phyloP scores from a whole-genome alignment of 2,888 invertebrate genomes.

The Agrotis exclamationis region DNA sequence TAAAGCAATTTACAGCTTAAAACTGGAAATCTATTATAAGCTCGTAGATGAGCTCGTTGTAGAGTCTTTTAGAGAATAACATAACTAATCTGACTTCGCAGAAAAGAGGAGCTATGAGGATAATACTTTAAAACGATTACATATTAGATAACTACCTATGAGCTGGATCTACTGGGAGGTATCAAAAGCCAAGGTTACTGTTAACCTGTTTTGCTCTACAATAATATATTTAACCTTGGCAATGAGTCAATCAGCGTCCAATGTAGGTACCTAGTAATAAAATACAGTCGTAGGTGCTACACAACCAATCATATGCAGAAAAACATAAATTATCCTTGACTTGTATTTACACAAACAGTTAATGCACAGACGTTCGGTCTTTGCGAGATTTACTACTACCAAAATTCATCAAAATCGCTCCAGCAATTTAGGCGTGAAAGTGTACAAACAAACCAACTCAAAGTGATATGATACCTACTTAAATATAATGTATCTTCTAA shows the following conservation, averaged over 20 bases:
- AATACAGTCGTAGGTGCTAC: not conserved
- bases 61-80: too few relatives aligned
- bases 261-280: not conserved
- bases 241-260: slow-evolving; percentile 15
- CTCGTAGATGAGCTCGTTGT: too few relatives aligned
- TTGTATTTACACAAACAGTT: slow-evolving; percentile 5
- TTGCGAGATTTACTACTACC: too few relatives aligned
- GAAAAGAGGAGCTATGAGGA: not conserved
- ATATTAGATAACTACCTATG: slow-evolving; percentile 2
- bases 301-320: slow-evolving; percentile 4
- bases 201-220: slow-evolving; percentile 27
- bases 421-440: too few relatives aligned
- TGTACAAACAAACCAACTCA: too few relatives aligned
- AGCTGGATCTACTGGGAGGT: not conserved
- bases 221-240: slow-evolving; percentile 37
- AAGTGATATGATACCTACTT: too few relatives aligned
- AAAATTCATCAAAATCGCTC: too few relatives aligned
- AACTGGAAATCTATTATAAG: too few relatives aligned
- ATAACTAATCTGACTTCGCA: not conserved
- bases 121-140: not conserved
- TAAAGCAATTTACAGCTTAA: too few relatives aligned
- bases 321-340: not conserved
- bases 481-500: too few relatives aligned
- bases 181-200: slow-evolving; percentile 19
- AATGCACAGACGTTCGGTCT: not conserved